phyloP scores from a whole-genome alignment of 37 sponge, comb jelly and placozoan species.

The Aplysina aerophoba region DNA sequence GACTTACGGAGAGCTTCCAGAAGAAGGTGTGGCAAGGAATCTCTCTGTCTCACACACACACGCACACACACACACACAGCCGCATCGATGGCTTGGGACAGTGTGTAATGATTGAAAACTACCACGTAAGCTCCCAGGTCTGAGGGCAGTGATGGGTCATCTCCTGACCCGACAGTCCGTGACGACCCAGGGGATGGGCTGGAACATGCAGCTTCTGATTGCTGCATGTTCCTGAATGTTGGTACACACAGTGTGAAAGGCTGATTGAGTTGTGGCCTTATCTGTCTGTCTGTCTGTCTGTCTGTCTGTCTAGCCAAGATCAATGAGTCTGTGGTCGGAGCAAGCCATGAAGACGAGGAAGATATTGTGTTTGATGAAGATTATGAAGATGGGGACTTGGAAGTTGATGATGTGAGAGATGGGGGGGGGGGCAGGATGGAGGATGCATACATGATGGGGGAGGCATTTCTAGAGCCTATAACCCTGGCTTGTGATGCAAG shows the following conservation, averaged over 20 bases:
- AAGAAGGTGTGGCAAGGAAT: slow-evolving; percentile 53
- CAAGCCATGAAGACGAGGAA: slow-evolving; percentile 67
- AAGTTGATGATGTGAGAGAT: slow-evolving; percentile 59
- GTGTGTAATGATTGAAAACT: neutral
- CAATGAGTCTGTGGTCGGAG: slow-evolving; percentile 57
- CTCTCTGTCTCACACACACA: neutral
- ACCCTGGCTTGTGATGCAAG: no score
- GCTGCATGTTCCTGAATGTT: no score
- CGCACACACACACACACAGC: neutral
- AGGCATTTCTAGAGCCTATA: no score
- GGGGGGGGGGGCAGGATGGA: slow-evolving; percentile 20
- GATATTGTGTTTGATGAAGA: slow-evolving; percentile 71
- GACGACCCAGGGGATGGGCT: no score
- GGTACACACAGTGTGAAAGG: no score
- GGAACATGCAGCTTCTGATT: no score
- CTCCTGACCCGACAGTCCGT: no score
- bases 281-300: neutral
- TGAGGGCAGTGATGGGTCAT: neutral
- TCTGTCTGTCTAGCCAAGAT: slow-evolving; percentile 73
- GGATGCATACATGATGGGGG: no score
- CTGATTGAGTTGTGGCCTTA: no score
- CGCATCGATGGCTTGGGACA: neutral
- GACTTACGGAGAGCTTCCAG: slow-evolving; percentile 97
- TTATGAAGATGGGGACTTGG: slow-evolving; percentile 73
- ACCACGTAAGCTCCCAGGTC: neutral